phyloP scores from a whole-genome alignment of 35 echinoderm and acorn worm genomes.

The Patiria miniata region DNA sequence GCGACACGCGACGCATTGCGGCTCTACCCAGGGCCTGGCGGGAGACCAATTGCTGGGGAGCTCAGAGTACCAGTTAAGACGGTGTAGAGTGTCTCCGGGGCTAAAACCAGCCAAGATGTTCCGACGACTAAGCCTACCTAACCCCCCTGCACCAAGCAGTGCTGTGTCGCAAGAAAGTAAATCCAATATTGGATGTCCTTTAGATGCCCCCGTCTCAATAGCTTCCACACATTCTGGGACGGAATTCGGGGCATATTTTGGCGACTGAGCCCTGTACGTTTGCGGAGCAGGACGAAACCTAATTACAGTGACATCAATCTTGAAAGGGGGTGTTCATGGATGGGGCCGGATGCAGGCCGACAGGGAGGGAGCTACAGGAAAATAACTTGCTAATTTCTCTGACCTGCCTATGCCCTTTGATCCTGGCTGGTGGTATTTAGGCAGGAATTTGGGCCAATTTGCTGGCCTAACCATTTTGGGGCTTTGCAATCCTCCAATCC shows the following conservation, averaged over 20 bases:
- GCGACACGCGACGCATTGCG: conserved; percentile 20
- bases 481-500: no score
- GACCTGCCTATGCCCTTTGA: background rate
- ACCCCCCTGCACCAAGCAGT: background rate
- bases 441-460: conserved; percentile 20
- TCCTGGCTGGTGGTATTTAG: conserved; percentile 10
- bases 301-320: conserved; percentile 2
- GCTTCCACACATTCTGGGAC: background rate
- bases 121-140: no score
- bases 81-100: background rate
- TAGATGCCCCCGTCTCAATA: background rate
- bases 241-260: conserved; percentile 18
- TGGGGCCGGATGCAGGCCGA: background rate
- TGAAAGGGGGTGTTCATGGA: background rate
- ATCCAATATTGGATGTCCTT: conserved; percentile 23
- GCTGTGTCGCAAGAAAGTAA: background rate
- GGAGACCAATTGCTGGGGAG: conserved; percentile 1
- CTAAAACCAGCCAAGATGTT: background rate
- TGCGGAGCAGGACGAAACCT: background rate
- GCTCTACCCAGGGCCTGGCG: background rate
- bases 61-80: background rate
- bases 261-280: background rate
- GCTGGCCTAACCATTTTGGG: background rate
- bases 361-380: background rate
- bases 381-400: background rate